Conservation (phyloP, 2,888 invertebrate genomes). For the Archaeoteleia sp. region DNA sequence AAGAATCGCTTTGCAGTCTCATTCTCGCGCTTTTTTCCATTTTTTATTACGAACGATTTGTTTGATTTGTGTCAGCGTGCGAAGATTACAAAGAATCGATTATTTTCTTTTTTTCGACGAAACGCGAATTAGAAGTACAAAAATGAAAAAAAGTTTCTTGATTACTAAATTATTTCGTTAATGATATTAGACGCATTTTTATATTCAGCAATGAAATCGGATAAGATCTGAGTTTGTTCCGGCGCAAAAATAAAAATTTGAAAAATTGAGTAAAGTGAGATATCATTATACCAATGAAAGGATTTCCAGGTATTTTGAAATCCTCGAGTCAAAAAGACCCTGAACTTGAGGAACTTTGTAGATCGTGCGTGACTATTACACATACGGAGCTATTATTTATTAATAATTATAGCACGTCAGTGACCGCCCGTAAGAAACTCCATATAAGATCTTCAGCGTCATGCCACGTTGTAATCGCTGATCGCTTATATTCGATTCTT, state of each 20-base stretch:
- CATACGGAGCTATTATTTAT: slow-evolving; percentile 43
- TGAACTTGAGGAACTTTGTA: slow-evolving; percentile 43
- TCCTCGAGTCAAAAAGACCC: slow-evolving; percentile 25
- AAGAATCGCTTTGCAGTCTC: slow-evolving; percentile 44
- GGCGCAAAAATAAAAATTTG: no score
- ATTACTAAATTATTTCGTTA: no score
- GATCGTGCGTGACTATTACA: slow-evolving; percentile 47
- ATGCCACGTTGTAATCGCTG: slow-evolving; percentile 53
- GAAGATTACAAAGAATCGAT: slow-evolving; percentile 45
- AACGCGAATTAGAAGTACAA: slow-evolving; percentile 13
- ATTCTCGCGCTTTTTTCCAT: slow-evolving; percentile 30
- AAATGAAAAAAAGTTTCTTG: neutral
- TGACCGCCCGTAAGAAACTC: slow-evolving; percentile 46
- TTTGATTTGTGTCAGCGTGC: slow-evolving; percentile 47
- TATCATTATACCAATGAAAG: slow-evolving; percentile 27
- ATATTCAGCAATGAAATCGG: no score
- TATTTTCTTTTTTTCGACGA: slow-evolving; percentile 25
- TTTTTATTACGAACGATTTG: slow-evolving; percentile 39
- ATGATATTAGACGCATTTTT: no score
- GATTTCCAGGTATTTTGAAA: slow-evolving; percentile 32
- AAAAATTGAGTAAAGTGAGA: slow-evolving; percentile 29
- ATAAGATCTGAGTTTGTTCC: no score
- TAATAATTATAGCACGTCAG: slow-evolving; percentile 48
- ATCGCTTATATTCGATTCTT: slow-evolving; percentile 49
- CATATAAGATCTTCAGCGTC: slow-evolving; percentile 45